phyloP scores from a whole-genome alignment of 2,888 invertebrate genomes.

The Ophonus ardosiacus region DNA sequence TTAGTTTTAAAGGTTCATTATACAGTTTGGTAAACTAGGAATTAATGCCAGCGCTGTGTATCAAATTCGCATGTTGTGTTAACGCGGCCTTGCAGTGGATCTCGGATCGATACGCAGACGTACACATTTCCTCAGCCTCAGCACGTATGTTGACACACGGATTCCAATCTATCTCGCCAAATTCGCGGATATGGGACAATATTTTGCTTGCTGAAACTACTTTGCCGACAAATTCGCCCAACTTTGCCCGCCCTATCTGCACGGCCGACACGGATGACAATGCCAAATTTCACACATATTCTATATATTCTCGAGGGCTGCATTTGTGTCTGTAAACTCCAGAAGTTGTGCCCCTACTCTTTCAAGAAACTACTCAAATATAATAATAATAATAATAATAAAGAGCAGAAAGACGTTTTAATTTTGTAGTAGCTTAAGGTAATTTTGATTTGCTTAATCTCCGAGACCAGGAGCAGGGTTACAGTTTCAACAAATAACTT shows the following conservation, averaged over 20 bases:
- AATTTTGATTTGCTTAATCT: too few species aligned
- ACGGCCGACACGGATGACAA: too few species aligned
- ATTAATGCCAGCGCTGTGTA: constrained; percentile 60
- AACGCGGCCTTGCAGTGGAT: not conserved
- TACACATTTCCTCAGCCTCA: constrained; percentile 6
- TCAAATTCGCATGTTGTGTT: constrained; percentile 61
- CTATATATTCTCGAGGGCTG: too few species aligned
- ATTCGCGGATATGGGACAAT: constrained; percentile 50
- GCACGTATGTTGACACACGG: constrained; percentile 34
- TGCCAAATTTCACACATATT: too few species aligned
- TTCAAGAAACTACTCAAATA: too few species aligned
- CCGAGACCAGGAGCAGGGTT: too few species aligned
- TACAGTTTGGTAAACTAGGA: constrained; percentile 63
- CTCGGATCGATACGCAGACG: constrained; percentile 31
- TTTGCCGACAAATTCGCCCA: constrained; percentile 37
- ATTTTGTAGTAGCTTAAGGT: too few species aligned
- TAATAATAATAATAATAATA: too few species aligned
- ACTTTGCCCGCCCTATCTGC: not conserved
- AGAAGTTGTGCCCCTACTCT: too few species aligned
- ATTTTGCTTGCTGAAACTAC: constrained; percentile 49
- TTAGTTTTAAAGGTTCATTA: constrained; percentile 64
- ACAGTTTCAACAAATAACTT: too few species aligned
- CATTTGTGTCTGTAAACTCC: too few species aligned
- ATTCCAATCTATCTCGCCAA: constrained; percentile 50
- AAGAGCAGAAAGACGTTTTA: too few species aligned